phyloP scores from a whole-genome alignment of 2,888 invertebrate genomes.

The Blera fallax region DNA sequence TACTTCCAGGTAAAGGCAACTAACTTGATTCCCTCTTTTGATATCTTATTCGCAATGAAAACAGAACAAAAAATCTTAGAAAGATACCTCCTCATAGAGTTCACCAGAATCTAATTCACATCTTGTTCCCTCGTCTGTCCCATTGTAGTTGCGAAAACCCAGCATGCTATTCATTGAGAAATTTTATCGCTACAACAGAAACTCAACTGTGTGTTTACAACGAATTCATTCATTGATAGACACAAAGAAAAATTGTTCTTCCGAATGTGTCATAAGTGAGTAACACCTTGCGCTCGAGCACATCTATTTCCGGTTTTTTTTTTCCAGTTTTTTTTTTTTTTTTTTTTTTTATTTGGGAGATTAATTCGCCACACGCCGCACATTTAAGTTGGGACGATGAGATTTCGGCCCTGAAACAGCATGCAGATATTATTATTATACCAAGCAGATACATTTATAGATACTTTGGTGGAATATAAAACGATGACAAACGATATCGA shows the following conservation, averaged over 20 bases:
- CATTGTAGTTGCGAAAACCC: slow-evolving; percentile 39
- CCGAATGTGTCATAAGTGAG: slow-evolving; percentile 58
- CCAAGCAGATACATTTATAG: background rate
- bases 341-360: background rate
- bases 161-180: slow-evolving; percentile 50
- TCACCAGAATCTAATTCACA: slow-evolving; percentile 34
- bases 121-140: slow-evolving; percentile 31
- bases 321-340: slow-evolving; percentile 1
- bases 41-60: slow-evolving; percentile 1
- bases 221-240: slow-evolving; percentile 63
- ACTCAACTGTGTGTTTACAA: slow-evolving; percentile 33
- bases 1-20: background rate
- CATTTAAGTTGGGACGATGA: background rate
- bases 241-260: slow-evolving; percentile 47
- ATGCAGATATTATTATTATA: background rate
- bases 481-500: slow-evolving; percentile 39
- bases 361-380: slow-evolving; percentile 24
- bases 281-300: slow-evolving; percentile 51
- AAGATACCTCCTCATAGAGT: background rate
- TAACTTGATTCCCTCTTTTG: background rate
- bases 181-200: slow-evolving; percentile 37
- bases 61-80: background rate
- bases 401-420: slow-evolving; percentile 1
- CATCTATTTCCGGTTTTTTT: slow-evolving; percentile 39
- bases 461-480: background rate